Conservation (phyloP, 1,140 invertebrate genomes). For the Samia ricini region DNA sequence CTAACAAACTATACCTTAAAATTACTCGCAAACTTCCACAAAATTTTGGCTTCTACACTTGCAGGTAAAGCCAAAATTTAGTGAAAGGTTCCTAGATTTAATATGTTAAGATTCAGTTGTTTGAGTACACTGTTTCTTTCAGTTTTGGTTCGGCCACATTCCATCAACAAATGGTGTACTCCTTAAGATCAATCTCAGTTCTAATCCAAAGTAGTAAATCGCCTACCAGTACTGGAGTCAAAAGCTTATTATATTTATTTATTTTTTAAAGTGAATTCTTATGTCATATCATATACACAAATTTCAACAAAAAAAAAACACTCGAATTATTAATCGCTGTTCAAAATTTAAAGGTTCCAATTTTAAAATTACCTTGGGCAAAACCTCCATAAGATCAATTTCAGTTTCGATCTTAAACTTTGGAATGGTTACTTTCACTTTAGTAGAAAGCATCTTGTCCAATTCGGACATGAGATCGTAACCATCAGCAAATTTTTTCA, state of each 20-base stretch:
- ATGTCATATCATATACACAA: neutral
- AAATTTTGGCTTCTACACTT: too few relatives aligned
- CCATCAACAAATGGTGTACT: too few relatives aligned
- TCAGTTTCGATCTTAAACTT: slow-evolving; percentile 74
- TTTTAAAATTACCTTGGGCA: slow-evolving; percentile 52
- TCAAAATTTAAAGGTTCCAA: neutral
- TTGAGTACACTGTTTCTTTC: too few relatives aligned
- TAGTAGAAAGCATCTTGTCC: slow-evolving; percentile 50
- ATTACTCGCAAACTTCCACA: too few relatives aligned
- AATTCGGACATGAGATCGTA: slow-evolving; percentile 48
- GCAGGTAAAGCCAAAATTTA: too few relatives aligned
- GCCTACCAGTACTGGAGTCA: slow-evolving; percentile 55
- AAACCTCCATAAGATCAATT: slow-evolving; percentile 46
- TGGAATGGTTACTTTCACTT: slow-evolving; percentile 62
- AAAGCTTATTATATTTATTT: slow-evolving; percentile 39
- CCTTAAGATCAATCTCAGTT: slow-evolving; percentile 54
- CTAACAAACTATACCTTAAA: too few relatives aligned
- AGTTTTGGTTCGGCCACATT: too few relatives aligned
- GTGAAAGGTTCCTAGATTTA: too few relatives aligned
- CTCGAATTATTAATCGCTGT: neutral
- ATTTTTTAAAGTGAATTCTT: neutral
- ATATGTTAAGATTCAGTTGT: too few relatives aligned
- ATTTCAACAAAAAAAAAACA: neutral
- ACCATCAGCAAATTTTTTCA: slow-evolving; percentile 47
- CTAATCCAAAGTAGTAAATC: slow-evolving; percentile 74